A percentile compares a stretch with the other conserved stretches of the same genome.
These are phyloP conservation scores for Papilio polyxenes DNA, from an alignment of 1,140 invertebrate species.

Conservation along the genomic window DNA sequence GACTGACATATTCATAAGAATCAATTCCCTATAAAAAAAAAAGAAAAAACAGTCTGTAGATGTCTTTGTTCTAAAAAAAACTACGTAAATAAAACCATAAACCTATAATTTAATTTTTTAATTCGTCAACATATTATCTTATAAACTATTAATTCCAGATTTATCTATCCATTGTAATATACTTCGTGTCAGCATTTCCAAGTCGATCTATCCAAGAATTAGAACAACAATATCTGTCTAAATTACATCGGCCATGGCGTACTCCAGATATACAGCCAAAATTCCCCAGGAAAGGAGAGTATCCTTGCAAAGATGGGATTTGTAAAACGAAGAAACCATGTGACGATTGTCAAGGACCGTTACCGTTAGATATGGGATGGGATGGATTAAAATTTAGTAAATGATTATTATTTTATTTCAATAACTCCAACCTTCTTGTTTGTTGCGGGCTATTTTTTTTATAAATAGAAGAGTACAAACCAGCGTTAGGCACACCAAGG, in stretches of 20 bases:
- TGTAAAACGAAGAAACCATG: conserved; percentile 48
- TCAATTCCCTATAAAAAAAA: no score
- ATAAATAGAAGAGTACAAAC: no score
- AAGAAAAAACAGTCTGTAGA: no score
- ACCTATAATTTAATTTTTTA: no score
- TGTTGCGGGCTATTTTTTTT: no score
- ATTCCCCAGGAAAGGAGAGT: conserved; percentile 58
- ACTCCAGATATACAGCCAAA: conserved; percentile 44
- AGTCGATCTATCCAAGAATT: conserved; percentile 40
- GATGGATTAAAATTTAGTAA: conserved; percentile 42
- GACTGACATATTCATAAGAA: no score
- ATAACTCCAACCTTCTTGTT: no score
- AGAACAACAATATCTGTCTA: conserved; percentile 53
- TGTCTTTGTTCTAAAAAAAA: no score
- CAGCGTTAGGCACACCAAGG: no score
- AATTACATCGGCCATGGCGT: conserved; percentile 55
- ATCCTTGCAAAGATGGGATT: conserved; percentile 47
- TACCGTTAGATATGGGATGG: conserved; percentile 48
- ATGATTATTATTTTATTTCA: conserved; percentile 30
- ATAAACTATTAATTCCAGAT: conserved; percentile 5
- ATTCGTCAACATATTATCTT: background rate
- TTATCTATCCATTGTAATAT: background rate
- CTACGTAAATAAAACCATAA: no score
- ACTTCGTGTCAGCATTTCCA: conserved; percentile 35
- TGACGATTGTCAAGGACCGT: conserved; percentile 48